These are phyloP conservation scores for Bombus haemorrhoidalis DNA, from an alignment of 1,140 invertebrate species.

Conservation along the genomic window DNA sequence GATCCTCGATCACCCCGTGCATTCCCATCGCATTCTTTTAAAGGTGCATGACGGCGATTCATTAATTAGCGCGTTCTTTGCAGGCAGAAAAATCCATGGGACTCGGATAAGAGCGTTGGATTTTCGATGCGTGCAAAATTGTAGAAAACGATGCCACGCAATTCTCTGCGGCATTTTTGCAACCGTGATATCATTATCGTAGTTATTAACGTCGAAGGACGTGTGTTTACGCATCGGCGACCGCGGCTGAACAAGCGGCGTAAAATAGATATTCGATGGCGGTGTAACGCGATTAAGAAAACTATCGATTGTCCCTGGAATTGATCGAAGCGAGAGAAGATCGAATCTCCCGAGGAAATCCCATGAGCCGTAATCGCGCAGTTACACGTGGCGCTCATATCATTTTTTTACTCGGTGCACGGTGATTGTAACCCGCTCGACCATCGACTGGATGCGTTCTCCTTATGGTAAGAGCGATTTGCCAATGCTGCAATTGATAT, in stretches of 20 bases:
- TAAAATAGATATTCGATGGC: constrained; percentile 15
- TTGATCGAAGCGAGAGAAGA: constrained; percentile 42
- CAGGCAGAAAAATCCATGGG: not conserved
- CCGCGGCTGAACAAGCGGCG: constrained; percentile 47
- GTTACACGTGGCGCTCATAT: not conserved
- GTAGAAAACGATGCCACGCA: constrained; percentile 35
- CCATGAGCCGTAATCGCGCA: constrained; percentile 35
- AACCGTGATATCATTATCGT: constrained; percentile 45
- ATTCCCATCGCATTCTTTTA: not conserved
- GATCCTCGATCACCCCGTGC: not conserved
- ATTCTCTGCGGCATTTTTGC: constrained; percentile 28
- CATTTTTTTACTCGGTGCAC: not conserved
- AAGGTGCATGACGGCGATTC: not conserved
- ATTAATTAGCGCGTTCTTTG: constrained; percentile 14
- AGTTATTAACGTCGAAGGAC: constrained; percentile 64
- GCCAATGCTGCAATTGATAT: constrained; percentile 16
- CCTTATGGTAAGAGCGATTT: constrained; percentile 41
- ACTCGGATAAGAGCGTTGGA: not conserved
- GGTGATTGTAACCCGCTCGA: constrained; percentile 35
- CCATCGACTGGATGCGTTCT: constrained; percentile 43
- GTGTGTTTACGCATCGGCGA: constrained; percentile 62
- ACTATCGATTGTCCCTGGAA: constrained; percentile 67
- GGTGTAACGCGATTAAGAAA: constrained; percentile 37
- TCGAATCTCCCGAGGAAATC: constrained; percentile 61
- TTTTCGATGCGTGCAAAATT: not conserved